Base-by-base conservation (phyloP, 1,140 invertebrate species). In the Drosophila watanabei region DNA sequence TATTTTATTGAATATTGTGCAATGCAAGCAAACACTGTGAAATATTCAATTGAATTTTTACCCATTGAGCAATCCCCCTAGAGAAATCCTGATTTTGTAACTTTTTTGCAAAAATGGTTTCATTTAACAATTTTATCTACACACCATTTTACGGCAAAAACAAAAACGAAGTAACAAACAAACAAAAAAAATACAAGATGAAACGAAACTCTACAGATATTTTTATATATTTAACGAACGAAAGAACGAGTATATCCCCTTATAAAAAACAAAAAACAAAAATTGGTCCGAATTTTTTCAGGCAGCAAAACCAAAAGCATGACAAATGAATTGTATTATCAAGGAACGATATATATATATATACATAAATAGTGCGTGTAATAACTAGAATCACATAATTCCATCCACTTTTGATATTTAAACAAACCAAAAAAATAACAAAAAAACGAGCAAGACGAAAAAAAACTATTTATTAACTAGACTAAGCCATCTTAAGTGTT, bases 301-400 rank as follows among this genome's bases (percentile, higher is more conserved):
- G 59, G 70, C 58, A 64, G 59, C 58, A 61, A 56, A 69, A 71
- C 20, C 30, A 75, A 70, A 56, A 45, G 35, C 41, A 73, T 73
- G 35, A 72, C 35, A 73, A 73, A 61, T 73, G 70, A 73, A 73
- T 73, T 72, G 54, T 72, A 73, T 72, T 73, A 73, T 73, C 68
- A 73, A 72, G 70, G 56, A 79, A 71, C 41, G 37, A 79, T 58
- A 78, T 51, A 61, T 49, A 45, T 57, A 63, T 52, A 60, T 79
- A 65, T 66, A 82, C 56, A 82, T 71, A 71, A 52, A 80, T 54
- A 83, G 78, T 79, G 78, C 79, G 78, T 89, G 78, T 85, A 89
- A 89, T 85, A 90, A 84, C 86, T 89, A 89, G 86, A 86, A 90
- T 90, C 86, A 89, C 86, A 89, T 90, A 90, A 89, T 89, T 89